phyloP scores from a whole-genome alignment of 2,797 vertebrate species.

The Chaetophractus vellerosus region DNA sequence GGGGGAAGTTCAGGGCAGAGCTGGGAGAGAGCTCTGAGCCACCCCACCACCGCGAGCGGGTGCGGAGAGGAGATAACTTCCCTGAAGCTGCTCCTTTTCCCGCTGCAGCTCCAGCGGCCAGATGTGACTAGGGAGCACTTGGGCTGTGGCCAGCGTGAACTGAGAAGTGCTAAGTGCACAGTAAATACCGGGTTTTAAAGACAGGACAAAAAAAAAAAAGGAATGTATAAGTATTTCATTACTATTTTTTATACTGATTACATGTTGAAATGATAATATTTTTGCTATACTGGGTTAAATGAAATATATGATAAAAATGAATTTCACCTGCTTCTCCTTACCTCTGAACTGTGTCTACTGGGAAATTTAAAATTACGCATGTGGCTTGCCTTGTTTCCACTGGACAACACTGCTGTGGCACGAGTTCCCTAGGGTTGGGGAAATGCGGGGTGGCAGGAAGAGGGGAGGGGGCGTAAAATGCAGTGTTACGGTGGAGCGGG shows the following conservation, averaged over 20 bases:
- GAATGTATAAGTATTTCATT: neutral
- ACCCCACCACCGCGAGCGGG: neutral
- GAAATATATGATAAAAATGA: slow-evolving; percentile 2
- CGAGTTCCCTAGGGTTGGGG: neutral
- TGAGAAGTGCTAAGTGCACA: neutral
- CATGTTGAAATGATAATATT: neutral
- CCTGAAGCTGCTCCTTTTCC: neutral
- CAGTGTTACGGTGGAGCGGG: rapidly evolving
- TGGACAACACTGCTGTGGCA: neutral
- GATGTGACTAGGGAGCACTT: rapidly evolving
- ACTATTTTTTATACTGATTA: neutral
- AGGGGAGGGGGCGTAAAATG: rapidly evolving
- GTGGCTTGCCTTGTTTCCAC: neutral
- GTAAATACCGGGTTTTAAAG: neutral
- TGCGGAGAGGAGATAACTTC: neutral
- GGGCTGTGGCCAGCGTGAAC: neutral
- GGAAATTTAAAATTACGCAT: neutral
- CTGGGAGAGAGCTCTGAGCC: neutral
- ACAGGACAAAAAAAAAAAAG: neutral
- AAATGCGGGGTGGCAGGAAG: neutral
- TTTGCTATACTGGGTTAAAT: neutral
- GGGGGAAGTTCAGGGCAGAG: neutral
- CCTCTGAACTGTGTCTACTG: neutral
- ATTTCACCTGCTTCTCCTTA: neutral
- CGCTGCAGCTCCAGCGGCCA: rapidly evolving